Evolutionary conservation across 1,140 invertebrate genomes (phyloP).

Genomic region (Ostrea denselamellosa): DNA sequence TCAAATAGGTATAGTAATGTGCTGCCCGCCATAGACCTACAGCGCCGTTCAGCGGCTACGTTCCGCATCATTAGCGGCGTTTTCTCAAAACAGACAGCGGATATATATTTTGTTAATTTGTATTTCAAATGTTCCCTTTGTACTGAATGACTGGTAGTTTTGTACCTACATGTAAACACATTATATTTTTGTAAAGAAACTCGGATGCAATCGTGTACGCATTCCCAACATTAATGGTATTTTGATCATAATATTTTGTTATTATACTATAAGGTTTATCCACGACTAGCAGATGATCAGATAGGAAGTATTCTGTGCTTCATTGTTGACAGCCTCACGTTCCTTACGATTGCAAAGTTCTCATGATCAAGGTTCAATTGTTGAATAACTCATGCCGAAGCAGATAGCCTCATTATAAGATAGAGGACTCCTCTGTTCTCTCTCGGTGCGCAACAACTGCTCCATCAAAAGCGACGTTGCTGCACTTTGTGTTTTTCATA

Average conservation of each 20-base stretch:
- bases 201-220: background rate
- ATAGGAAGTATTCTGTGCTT: background rate
- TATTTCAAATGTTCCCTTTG: conserved; percentile 20
- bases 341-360: background rate
- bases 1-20: conserved; percentile 1
- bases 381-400: background rate
- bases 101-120: background rate
- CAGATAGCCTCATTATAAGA: conserved; percentile 33
- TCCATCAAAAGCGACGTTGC: too few relatives aligned
- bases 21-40: background rate
- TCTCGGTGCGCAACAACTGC: background rate
- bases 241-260: background rate
- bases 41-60: background rate
- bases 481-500: background rate
- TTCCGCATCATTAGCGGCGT: background rate
- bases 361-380: background rate
- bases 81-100: background rate
- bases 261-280: background rate
- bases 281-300: background rate
- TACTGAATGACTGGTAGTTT: background rate
- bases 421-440: background rate
- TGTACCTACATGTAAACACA: background rate
- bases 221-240: background rate
- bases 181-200: background rate
- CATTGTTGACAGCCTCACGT: background rate